Evolutionary conservation across 2,797 vertebrate genomes (phyloP), one percentile per base, ranked within the genome.

Genomic region (Vireo griseus): DNA sequence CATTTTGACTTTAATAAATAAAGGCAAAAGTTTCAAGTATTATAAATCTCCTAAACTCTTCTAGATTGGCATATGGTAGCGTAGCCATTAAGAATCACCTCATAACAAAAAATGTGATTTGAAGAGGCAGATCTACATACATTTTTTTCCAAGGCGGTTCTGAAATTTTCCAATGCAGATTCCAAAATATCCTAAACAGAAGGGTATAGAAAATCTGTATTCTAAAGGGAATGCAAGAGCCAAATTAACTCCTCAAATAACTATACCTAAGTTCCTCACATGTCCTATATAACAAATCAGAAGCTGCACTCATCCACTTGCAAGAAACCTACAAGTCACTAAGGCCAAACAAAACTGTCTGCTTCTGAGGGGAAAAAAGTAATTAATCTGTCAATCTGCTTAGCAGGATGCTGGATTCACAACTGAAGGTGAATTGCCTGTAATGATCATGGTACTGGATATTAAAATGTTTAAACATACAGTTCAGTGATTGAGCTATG

Each of bases 1-100:
- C 97, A 98, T 98, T 98, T 98, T 98, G 97, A 98, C 98, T 98
- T 98, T 98, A 98, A 98, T 98, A 98, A 98, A 98, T 98, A 98
- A 98, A 98, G 98, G 98, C 96, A 98, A 98, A 98, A 97, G 96
- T 98, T 98, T 97, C 97, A 98, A 93, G 97, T 96, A 97, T 97
- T 97, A 98, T 96, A 98, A 96, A 97, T 96, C 97, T 98, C 98
- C 98, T 98, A 98, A 97, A 97, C 97, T 97, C 97, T 96, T 97
- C 97, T 98, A 98, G 95, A 96, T 93, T 97, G 97, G 97, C 95
- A 95, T 94, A 97, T 62, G 97, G 98, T 92, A 95, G 95, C 94
- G 95, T 74, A 94, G 93, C 95, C 97, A 95, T 97, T 97, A 97
- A 97, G 95, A 95, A 95, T 94, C 90, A 90, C 94, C 95, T 95